Base-by-base conservation (phyloP, 2,888 invertebrate species). In the Pinctada fucata region DNA sequence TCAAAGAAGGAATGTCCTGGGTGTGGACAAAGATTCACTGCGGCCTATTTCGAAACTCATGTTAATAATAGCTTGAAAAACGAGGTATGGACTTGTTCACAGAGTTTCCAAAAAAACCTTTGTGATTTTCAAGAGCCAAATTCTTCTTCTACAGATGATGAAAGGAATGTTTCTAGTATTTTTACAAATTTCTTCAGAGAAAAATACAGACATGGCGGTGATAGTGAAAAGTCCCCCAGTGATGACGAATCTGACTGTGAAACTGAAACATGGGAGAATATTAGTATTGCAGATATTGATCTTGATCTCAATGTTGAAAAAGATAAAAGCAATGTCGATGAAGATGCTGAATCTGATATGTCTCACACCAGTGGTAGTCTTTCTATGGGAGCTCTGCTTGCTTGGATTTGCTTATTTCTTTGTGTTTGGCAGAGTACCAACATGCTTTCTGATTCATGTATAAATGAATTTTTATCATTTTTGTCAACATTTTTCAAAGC, bases 391-490 rank as follows among this genome's bases (percentile, higher is more conserved):
- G 48, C 69, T 48, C 49, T 69, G 5, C 48, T 69, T n/a, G 10
- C 48, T 10, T 75, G 67, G 75, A 67, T 75, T 51, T 75, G 75
- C 45, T 52, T 66, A 67, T 16, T 75, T 52, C 45, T 75, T n/a
- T 49, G 66, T 65, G 50, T 58, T 45, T 75, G 75, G 75, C 75
- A 75, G 45, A 49, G 31, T 52, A 52, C 51, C 47, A 67, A 47
- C 47, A 66, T 47, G 66, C n/a, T 67, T 50, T 58, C 75, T 52
- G 75, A 75, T 75, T 50, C 75, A 45, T 51, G 51, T 67, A 67
- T 67, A 13, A 50, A 16, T 67, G 5, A 16, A 31, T 65, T 75
- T 16, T 75, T 75, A 52, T 66, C 66, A 50, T 66, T 75, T 67
- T 16, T 75, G 10, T 10, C 67, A 5, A 5, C 66, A 31, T 75